Percentiles rank a stretch among this genome's conserved stretches.
Evolutionary conservation across 1,140 invertebrate genomes (phyloP).

Genomic region (Choristoneura fumiferana): DNA sequence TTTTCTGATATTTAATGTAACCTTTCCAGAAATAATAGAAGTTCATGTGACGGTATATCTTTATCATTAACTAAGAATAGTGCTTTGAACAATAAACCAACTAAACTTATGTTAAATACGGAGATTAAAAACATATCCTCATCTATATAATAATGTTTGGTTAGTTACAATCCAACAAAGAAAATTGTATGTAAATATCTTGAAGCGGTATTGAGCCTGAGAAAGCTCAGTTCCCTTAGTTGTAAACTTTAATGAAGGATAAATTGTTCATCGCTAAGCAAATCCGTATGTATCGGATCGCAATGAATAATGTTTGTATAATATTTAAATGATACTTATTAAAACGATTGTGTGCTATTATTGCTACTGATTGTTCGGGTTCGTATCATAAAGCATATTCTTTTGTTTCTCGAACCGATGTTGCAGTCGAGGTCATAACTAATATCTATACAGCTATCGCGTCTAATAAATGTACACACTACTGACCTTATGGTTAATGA

Average conservation of each 20-base stretch:
- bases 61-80: neutral
- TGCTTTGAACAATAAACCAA: neutral
- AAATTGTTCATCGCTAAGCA: neutral
- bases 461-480: too few relatives aligned
- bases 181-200: conserved; percentile 5
- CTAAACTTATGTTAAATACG: neutral
- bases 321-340: neutral
- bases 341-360: neutral
- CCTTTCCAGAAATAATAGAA: neutral
- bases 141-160: neutral
- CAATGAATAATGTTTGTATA: neutral
- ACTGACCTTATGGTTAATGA: too few relatives aligned
- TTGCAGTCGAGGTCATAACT: neutral
- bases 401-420: neutral
- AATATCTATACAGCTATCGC: too few relatives aligned
- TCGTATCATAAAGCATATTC: neutral
- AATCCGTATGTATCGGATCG: neutral
- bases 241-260: conserved; percentile 8
- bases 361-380: neutral
- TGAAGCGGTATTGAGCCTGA: neutral
- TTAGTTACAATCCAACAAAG: neutral
- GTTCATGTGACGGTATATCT: neutral
- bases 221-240: conserved; percentile 1
- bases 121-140: neutral
- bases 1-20: neutral